These are phyloP conservation scores for Diplazon laetatorius DNA, from an alignment of 2,888 invertebrate species.

Conservation along the genomic window DNA sequence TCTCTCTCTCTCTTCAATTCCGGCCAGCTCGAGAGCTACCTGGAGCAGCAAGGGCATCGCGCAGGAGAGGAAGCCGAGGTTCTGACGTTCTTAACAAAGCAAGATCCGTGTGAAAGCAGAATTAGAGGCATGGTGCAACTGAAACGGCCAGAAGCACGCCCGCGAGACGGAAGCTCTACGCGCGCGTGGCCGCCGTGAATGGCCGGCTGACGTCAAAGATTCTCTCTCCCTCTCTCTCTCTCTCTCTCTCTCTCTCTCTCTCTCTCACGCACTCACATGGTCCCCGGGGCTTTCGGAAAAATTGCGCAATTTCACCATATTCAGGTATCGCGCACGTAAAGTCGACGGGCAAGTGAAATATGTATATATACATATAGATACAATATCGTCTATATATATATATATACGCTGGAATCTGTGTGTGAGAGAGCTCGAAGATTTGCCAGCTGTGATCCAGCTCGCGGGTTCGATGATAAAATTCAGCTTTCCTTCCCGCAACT, in stretches of 20 bases:
- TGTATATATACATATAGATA: too few relatives aligned
- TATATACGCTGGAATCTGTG: not conserved
- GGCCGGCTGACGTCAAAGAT: constrained; percentile 79
- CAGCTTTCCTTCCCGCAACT: constrained; percentile 49
- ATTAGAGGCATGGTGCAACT: constrained; percentile 53
- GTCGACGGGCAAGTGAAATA: constrained; percentile 1
- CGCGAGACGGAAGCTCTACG: constrained; percentile 38
- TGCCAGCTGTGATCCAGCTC: constrained; percentile 55
- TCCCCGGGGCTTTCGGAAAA: constrained; percentile 71
- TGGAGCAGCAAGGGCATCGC: too few relatives aligned
- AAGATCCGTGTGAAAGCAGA: constrained; percentile 81
- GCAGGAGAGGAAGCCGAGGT: not conserved
- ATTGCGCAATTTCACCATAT: constrained; percentile 81
- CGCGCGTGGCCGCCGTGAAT: constrained; percentile 71
- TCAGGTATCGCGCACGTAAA: constrained; percentile 42
- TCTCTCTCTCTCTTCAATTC: constrained; percentile 37
- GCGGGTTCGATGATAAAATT: constrained; percentile 56
- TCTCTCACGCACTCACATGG: too few relatives aligned
- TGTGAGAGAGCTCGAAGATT: too few relatives aligned
- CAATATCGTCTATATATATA: too few relatives aligned
- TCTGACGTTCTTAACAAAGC: constrained; percentile 70
- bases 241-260: too few relatives aligned
- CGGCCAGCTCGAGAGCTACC: constrained; percentile 6
- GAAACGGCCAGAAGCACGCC: not conserved
- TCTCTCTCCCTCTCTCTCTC: too few relatives aligned